Evolutionary conservation across 2,888 invertebrate genomes (phyloP), one percentile per base, ranked within the genome.

Genomic region (Lobophora halterata): DNA sequence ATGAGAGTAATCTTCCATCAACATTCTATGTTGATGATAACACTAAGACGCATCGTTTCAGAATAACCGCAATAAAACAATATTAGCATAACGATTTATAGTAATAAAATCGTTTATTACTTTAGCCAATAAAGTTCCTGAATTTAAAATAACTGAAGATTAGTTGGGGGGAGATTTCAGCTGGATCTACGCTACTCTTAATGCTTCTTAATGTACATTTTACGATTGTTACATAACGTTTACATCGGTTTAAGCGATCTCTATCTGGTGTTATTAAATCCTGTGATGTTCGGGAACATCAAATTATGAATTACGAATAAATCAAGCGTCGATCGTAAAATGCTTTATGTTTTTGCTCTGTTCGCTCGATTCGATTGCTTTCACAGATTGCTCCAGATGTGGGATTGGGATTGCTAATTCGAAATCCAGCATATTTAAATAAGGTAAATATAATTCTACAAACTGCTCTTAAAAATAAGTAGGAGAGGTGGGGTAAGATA

Each of bases 181-280:
- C 65, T 63, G 63, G 63, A 58, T 61, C 67, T 71, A 65, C 71
- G 65, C 57, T 56, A 69, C 67, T 77, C 72, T 79, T 85, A 85
- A 86, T 86, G 87, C 85, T 71, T 73, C 81, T 83, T 87, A 87
- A 86, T 86, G 86, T 79, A 80, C 70, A 83, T 86, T 87, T 87
- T 87, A 87, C 79, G 86, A 80, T 79, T 77, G 79, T 86, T 85
- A 80, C 85, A 82, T 79, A 85, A 81, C 66, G 74, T 71, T 79
- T 74, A 82, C 82, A 79, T 75, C 74, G 69, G 70, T 71, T 77
- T 75, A 78, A 85, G 80, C 82, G 83, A 80, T 79, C 73, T 68
- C 80, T 82, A 80, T 85, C 80, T 75, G 70, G 65, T 61, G 81
- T 83, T 83, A 86, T 87, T 83, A 85, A 85, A 83, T 75, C 77